Evolutionary conservation across 2,888 invertebrate species (phyloP), one percentile per base, ranked within the genome.

Genomic region (Scelioninae gen. 2): DNA sequence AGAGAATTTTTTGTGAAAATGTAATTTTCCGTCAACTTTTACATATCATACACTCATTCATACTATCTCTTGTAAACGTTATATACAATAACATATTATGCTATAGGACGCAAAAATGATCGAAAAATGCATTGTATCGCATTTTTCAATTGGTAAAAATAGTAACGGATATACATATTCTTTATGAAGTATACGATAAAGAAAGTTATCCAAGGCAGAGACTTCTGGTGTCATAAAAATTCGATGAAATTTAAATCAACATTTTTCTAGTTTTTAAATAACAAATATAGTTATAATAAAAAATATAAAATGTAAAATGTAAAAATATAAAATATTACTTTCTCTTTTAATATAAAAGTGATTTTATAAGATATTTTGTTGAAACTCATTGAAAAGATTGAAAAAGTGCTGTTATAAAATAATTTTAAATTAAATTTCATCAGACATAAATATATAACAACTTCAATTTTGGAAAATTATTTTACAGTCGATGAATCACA

Each of bases 51-150:
- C 39, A 25, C 10, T 39, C 53, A 53, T 0, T 22, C 53, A 53
- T 39, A 25, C n/a, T 18, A 3, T 11, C 11, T 41, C 13, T 11
- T 41, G 19, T 55, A 55, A 55, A 28, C 28, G 7, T 55, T 55
- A 55, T 55, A 11, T 55, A 55, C 55, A 55, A 16, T 31, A 28
- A 22, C 10, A 37, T 28, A 10, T n/a, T 16, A 18, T 35, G n/a
- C 25, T 39, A 53, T 25, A 28, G 41, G 55, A 28, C 41, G 15
- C 35, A 39, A 55, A 52, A 53, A n/a, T 35, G 10, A 7, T 28
- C 16, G 28, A 41, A 41, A 55, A 55, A 55, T 55, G 55, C 31
- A 41, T 16, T 7, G 1, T 55, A 55, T 55, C 41, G 41, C 55
- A 41, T 15, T 55, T 55, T 39, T 25, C 53, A 45, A 11, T 55